phyloP scores from a whole-genome alignment of 1,140 invertebrate genomes.

The Calephelis virginiensis region DNA sequence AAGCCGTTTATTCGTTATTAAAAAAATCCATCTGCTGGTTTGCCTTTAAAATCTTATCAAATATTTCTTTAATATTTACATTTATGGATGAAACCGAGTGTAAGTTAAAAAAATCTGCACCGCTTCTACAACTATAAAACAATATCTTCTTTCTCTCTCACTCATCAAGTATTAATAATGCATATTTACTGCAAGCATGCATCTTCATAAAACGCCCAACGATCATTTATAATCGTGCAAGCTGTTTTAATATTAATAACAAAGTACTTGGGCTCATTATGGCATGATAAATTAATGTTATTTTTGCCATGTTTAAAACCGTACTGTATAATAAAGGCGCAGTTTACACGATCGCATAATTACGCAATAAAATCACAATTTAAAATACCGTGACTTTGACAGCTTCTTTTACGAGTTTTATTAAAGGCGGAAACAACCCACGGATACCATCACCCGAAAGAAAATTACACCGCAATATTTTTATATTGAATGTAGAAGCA shows the following conservation, averaged over 20 bases:
- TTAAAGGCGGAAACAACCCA: background rate
- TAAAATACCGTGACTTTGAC: conserved; percentile 7
- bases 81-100: background rate
- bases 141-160: background rate
- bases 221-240: conserved; percentile 15
- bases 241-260: conserved; percentile 17
- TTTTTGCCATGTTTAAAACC: conserved; percentile 10
- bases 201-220: conserved; percentile 13
- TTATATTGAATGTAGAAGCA: background rate
- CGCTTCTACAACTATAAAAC: background rate
- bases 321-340: background rate
- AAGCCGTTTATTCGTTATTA: too few relatives aligned
- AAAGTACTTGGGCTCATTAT: conserved; percentile 14
- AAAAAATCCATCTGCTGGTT: too few relatives aligned
- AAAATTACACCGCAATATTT: background rate
- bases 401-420: background rate
- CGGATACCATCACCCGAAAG: too few relatives aligned
- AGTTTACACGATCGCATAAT: conserved; percentile 5
- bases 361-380: conserved; percentile 1
- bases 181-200: conserved; percentile 18
- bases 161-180: conserved; percentile 16
- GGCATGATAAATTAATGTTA: conserved; percentile 13
- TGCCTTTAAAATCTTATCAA: too few relatives aligned
- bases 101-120: background rate
- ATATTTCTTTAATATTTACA: too few relatives aligned